Evolutionary conservation across 2,797 vertebrate genomes (phyloP).

Genomic region (Botia almorhae): DNA sequence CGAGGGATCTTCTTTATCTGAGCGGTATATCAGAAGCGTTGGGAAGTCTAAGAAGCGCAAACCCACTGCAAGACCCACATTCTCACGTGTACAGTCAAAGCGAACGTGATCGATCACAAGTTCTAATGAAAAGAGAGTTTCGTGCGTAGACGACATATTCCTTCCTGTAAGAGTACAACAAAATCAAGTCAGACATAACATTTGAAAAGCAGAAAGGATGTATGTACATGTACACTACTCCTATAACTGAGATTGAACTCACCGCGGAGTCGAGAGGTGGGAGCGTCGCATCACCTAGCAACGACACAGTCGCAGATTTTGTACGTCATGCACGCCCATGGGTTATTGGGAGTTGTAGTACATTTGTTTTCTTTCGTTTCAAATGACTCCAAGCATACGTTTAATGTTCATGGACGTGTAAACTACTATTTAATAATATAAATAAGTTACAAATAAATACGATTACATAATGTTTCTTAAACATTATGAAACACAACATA

Average conservation of each 20-base stretch:
- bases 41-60: constrained; percentile 55
- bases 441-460: no score
- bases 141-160: constrained; percentile 17
- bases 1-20: not conserved
- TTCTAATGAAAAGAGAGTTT: constrained; percentile 50
- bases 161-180: no score
- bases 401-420: not conserved
- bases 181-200: not conserved
- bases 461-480: no score
- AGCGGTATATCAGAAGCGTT: constrained; percentile 41
- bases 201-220: not conserved
- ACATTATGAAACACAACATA: no score
- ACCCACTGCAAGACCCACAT: constrained; percentile 9
- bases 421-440: no score
- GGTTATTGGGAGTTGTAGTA: constrained; percentile 5
- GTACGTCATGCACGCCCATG: not conserved
- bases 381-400: not conserved
- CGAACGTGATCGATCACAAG: constrained; percentile 45
- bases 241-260: not conserved
- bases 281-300: constrained; percentile 41
- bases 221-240: not conserved
- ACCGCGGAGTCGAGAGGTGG: not conserved
- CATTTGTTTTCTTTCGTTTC: not conserved
- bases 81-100: constrained; percentile 6
- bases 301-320: not conserved